These are phyloP conservation scores for Nematopogon swammerdamellus DNA, from an alignment of 2,888 invertebrate species.

Conservation along the genomic window DNA sequence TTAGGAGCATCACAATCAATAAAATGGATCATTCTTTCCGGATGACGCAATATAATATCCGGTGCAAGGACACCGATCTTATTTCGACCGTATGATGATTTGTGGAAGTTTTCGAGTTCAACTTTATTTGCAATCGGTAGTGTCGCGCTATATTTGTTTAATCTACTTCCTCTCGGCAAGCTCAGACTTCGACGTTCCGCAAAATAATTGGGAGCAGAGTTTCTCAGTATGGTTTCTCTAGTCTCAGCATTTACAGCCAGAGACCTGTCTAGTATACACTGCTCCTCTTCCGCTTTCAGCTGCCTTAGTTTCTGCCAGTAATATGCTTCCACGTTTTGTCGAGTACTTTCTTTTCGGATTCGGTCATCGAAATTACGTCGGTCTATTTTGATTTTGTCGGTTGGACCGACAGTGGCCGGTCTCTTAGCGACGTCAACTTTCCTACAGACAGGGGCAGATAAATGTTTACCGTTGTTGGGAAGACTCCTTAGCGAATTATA, in stretches of 20 bases:
- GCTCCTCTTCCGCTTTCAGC: conserved; percentile 61
- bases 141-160: neutral
- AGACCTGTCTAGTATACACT: conserved; percentile 36
- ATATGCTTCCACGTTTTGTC: conserved; percentile 61
- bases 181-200: neutral
- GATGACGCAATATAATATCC: conserved; percentile 29
- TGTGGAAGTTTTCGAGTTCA: neutral
- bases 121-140: neutral
- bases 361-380: neutral
- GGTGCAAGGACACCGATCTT: conserved; percentile 18
- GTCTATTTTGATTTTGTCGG: too few relatives aligned
- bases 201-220: too few relatives aligned
- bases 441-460: neutral
- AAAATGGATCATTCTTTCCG: conserved; percentile 18
- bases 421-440: neutral
- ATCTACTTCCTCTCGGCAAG: neutral
- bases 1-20: too few relatives aligned
- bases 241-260: conserved; percentile 6
- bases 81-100: conserved; percentile 7
- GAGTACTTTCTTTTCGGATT: conserved; percentile 43
- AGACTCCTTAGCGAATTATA: neutral
- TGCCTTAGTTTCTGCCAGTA: conserved; percentile 68
- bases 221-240: too few relatives aligned
- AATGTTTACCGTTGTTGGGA: neutral
- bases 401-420: too few relatives aligned